Evolutionary conservation across 1,140 invertebrate genomes (phyloP).

Genomic region (Hypothenemus hampei): DNA sequence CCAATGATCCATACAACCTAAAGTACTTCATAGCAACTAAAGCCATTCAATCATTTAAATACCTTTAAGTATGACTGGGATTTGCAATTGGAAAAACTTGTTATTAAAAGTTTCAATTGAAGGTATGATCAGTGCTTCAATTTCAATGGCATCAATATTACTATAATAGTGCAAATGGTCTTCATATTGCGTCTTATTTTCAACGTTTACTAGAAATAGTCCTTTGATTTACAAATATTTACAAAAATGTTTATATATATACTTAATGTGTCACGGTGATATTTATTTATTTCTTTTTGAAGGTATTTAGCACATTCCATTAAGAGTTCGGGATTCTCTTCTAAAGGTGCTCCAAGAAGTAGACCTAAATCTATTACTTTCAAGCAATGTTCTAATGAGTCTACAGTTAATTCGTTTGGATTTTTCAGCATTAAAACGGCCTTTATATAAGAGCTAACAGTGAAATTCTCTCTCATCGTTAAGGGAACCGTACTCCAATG

Average conservation of each 20-base stretch:
- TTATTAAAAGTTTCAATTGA: conserved; percentile 62
- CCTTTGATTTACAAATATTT: too few species aligned
- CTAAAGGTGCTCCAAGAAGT: conserved; percentile 69
- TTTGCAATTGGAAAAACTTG: conserved; percentile 53
- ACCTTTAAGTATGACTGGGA: conserved; percentile 60
- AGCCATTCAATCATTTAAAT: neutral
- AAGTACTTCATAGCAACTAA: conserved; percentile 32
- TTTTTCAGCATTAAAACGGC: conserved; percentile 24
- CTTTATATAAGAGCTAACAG: conserved; percentile 45
- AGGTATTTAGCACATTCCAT: conserved; percentile 51
- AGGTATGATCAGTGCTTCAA: conserved; percentile 47
- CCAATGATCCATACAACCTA: conserved; percentile 76
- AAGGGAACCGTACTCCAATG: conserved; percentile 54
- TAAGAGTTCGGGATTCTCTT: conserved; percentile 48
- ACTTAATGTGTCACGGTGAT: too few species aligned
- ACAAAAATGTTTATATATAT: too few species aligned
- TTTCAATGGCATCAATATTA: too few species aligned
- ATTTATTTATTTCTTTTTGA: too few species aligned
- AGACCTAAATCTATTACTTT: conserved; percentile 76
- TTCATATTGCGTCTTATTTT: too few species aligned
- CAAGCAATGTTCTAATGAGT: conserved; percentile 52
- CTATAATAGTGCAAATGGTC: too few species aligned
- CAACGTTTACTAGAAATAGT: too few species aligned
- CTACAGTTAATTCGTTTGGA: conserved; percentile 14
- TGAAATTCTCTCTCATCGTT: conserved; percentile 40